phyloP scores from a whole-genome alignment of 35 echinoderm and acorn worm genomes.

The Heliocidaris tuberculata region DNA sequence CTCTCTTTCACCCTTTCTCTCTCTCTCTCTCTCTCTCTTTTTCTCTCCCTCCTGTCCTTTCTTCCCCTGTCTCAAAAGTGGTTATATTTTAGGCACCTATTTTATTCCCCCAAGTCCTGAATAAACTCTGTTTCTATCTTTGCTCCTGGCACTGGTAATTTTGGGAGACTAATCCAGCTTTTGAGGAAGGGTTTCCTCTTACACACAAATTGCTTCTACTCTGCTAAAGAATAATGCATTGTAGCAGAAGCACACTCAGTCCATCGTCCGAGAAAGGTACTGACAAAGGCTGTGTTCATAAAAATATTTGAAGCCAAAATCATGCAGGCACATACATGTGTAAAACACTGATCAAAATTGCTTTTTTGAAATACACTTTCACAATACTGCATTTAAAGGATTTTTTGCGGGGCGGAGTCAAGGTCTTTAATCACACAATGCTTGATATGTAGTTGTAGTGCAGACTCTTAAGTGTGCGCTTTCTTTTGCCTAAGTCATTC shows the following conservation, averaged over 20 bases:
- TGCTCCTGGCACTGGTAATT: not conserved
- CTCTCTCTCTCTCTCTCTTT: not conserved
- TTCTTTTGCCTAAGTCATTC: not conserved
- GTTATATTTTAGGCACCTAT: not conserved
- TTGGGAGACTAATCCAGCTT: not conserved
- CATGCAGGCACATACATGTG: not conserved
- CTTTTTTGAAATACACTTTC: no score
- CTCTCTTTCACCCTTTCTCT: no score
- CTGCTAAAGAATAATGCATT: not conserved
- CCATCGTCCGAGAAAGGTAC: not conserved
- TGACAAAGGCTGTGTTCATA: not conserved
- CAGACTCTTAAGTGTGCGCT: no score
- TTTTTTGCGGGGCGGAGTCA: no score
- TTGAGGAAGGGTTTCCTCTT: not conserved
- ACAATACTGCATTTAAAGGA: no score
- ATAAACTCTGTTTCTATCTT: conserved; percentile 13
- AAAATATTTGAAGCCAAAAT: not conserved
- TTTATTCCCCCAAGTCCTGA: not conserved
- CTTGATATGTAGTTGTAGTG: no score
- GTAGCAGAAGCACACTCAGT: not conserved
- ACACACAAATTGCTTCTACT: not conserved
- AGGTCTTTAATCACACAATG: no score
- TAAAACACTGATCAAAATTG: no score
- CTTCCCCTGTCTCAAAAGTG: not conserved
- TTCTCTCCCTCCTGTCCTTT: not conserved